These are phyloP conservation scores for Hypselothyrea guttata DNA, from an alignment of 2,888 invertebrate species.

Conservation along the genomic window DNA sequence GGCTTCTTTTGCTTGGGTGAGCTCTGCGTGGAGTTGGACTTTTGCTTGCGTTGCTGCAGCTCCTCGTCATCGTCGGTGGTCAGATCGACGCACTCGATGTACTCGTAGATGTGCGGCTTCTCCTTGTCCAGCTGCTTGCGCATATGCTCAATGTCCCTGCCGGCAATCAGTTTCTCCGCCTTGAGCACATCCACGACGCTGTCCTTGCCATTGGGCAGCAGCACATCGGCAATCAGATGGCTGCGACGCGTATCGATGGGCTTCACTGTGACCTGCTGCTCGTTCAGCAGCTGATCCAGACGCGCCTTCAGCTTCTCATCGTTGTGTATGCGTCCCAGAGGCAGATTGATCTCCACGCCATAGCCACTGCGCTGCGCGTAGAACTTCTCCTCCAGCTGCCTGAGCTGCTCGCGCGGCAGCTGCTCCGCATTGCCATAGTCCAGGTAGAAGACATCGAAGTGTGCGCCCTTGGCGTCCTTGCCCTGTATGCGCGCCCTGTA, in stretches of 20 bases:
- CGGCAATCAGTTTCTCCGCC: conserved; percentile 66
- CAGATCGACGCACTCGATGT: conserved; percentile 79
- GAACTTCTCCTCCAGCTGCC: conserved; percentile 82
- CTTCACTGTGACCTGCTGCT: conserved; percentile 69
- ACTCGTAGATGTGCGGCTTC: conserved; percentile 71
- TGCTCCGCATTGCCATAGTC: conserved; percentile 89
- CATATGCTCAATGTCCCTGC: conserved; percentile 76
- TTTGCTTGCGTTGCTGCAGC: conserved; percentile 47
- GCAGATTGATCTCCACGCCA: conserved; percentile 80
- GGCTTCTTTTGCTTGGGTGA: conserved; percentile 45
- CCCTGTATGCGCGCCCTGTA: conserved; percentile 85
- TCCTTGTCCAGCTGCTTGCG: conserved; percentile 79
- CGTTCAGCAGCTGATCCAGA: conserved; percentile 46
- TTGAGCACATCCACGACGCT: conserved; percentile 73
- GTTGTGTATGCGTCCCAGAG: conserved; percentile 52
- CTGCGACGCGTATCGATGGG: conserved; percentile 76
- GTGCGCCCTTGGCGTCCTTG: conserved; percentile 73
- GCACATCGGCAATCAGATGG: conserved; percentile 78
- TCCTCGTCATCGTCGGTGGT: conserved; percentile 79
- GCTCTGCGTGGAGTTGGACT: conserved; percentile 20
- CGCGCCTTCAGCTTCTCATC: conserved; percentile 62
- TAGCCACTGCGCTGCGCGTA: conserved; percentile 81
- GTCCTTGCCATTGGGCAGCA: conserved; percentile 49
- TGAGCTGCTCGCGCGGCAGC: conserved; percentile 83
- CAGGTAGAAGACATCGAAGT: conserved; percentile 84